phyloP scores from a whole-genome alignment of 2,113 vertebrate genomes.

The Pipra filicauda region DNA sequence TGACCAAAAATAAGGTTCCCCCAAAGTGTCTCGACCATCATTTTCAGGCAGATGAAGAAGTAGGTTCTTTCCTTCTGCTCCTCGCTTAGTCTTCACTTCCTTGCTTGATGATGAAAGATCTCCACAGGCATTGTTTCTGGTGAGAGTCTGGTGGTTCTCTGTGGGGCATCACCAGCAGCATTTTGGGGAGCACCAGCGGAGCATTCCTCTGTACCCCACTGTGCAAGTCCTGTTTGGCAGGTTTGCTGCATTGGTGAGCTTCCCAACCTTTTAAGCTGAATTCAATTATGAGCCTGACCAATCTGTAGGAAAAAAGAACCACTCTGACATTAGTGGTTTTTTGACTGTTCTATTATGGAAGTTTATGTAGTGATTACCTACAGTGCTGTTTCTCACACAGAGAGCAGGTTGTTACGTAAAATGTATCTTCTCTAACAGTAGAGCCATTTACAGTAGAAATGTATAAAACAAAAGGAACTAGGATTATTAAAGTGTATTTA shows the following conservation, averaged over 20 bases:
- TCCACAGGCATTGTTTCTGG: background rate
- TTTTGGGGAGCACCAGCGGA: background rate
- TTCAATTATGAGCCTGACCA: background rate
- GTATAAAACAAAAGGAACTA: conserved; percentile 30
- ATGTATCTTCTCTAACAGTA: background rate
- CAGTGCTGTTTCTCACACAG: background rate
- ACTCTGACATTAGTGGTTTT: background rate
- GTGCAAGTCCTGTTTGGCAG: background rate
- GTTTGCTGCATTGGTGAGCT: background rate
- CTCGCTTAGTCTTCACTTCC: background rate
- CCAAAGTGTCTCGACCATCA: background rate
- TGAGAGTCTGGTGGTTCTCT: background rate
- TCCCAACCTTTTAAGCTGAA: background rate
- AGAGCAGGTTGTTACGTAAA: background rate
- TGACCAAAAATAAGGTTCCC: background rate
- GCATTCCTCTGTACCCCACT: background rate
- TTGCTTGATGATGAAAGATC: background rate
- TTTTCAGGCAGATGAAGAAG: background rate
- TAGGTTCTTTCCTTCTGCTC: background rate
- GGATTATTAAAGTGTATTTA: conserved; percentile 28
- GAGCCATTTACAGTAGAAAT: conserved; percentile 29
- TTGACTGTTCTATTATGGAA: conserved; percentile 2
- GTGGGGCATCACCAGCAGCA: background rate
- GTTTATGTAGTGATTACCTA: background rate
- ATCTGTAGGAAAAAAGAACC: background rate